A percentile compares a stretch with the other conserved stretches of the same genome.
phyloP scores from a whole-genome alignment of 2,797 vertebrate genomes.

The Pangasius mekongensis region DNA sequence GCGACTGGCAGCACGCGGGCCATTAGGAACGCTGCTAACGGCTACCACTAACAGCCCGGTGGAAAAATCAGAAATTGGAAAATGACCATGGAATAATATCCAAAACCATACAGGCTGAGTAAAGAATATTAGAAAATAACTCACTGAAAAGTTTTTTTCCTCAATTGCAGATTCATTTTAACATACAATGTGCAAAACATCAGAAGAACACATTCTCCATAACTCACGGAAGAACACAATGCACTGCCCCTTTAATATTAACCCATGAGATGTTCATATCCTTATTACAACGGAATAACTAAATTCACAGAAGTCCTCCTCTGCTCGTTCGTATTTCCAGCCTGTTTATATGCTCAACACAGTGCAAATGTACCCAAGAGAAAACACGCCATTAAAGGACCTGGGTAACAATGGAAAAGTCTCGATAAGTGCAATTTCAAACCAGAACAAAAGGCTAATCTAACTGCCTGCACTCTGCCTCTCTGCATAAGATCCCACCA shows the following conservation, averaged over 20 bases:
- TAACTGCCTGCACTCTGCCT: constrained; percentile 41
- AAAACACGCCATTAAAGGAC: constrained; percentile 61
- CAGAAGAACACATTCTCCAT: neutral
- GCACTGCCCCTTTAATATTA: neutral
- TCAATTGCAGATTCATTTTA: constrained; percentile 32
- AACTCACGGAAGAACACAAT: neutral
- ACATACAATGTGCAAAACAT: neutral
- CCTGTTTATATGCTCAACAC: constrained; percentile 62
- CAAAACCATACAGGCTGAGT: constrained; percentile 53
- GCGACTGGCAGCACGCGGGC: constrained; percentile 52
- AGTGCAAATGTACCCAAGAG: constrained; percentile 58
- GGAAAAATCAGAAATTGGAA: constrained; percentile 62
- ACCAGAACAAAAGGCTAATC: constrained; percentile 56
- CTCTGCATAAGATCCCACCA: constrained; percentile 26
- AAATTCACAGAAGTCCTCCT: constrained; percentile 31
- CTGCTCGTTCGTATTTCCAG: constrained; percentile 45
- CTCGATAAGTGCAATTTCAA: constrained; percentile 54
- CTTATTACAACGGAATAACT: constrained; percentile 51
- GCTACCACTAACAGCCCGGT: constrained; percentile 61
- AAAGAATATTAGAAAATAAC: constrained; percentile 51
- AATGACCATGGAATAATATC: constrained; percentile 59
- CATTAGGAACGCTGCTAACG: constrained; percentile 54
- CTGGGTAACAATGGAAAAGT: constrained; percentile 61
- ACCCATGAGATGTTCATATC: constrained; percentile 15
- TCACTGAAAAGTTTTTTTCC: constrained; percentile 36